Base-by-base conservation (phyloP, 2,113 vertebrate species). In the Caloenas nicobarica region DNA sequence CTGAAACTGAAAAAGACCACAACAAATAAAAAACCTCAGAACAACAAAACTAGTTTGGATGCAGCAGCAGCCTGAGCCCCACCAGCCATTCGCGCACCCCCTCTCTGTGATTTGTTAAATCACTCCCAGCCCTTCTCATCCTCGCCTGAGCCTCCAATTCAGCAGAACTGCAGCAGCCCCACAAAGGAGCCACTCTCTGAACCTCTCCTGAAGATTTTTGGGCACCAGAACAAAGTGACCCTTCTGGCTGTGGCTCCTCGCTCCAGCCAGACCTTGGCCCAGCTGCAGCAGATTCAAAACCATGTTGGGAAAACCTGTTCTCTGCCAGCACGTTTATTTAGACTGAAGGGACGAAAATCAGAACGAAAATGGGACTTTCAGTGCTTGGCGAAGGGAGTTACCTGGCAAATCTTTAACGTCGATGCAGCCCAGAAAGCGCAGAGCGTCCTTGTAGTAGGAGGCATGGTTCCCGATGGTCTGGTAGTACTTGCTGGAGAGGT, bases 401-500 rank as follows among this genome's bases (percentile, higher is more conserved):
- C 99, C 99, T 79, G 99, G 98, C 40, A 99, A 97, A 89, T 99
- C 99, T 95, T 99, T 99, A 23, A 98, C 98, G 54, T 99, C 99
- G 11, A 99, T 99, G 87, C 99, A 99, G 5, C 99, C 99, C 81
- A 99, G 97, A 91, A 99, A 99, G 46, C 99, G 98, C 95, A 99
- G 98, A 0, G 99, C 99, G 1, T 99, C 99, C 95, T 99, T 99
- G 93, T 99, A 99, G 97, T 99, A 99, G 64, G 99, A 97, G 0
- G 99, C 99, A 0, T 99, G 99, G 97, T 99, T 99, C 7, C 99
- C 99, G 3, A 99, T 98, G 0, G 99, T 99, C 96, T 99, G 99
- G 65, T 99, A 99, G 93, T 99, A 99, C 97, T 99, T 99, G 97
- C 99, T 99, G 87, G 99, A 99, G 56, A 99, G 98, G 66, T 99